Conservation (phyloP, 2,888 invertebrate genomes). For the Terebella lapidaria region DNA sequence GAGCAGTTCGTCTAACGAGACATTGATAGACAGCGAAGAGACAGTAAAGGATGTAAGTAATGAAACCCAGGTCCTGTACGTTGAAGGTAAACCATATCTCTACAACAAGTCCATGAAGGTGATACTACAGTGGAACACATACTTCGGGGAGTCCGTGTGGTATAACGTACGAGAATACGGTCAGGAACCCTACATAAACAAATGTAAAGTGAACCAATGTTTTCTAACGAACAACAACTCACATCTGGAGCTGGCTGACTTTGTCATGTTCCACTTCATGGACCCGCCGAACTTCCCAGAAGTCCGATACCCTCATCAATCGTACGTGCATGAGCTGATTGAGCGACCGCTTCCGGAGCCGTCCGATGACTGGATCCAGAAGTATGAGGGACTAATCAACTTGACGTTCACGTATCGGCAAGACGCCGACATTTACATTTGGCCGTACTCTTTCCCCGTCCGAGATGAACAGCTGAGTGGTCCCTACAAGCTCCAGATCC, state of each 20-base stretch:
- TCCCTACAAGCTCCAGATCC: background rate
- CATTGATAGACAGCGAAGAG: too few relatives aligned
- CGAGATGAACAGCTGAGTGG: background rate
- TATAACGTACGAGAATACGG: too few relatives aligned
- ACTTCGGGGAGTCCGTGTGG: background rate
- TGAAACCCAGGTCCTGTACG: too few relatives aligned
- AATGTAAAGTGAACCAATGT: background rate
- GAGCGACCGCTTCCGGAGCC: background rate
- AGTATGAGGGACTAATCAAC: background rate
- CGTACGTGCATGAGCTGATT: background rate
- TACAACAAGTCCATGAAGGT: too few relatives aligned
- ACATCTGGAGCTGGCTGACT: background rate
- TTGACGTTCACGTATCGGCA: background rate
- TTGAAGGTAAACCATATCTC: too few relatives aligned
- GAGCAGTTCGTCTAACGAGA: too few relatives aligned
- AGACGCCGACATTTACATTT: background rate
- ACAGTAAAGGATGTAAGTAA: too few relatives aligned
- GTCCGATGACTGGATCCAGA: background rate
- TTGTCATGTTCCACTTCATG: background rate
- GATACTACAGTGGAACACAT: background rate
- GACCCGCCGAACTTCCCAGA: background rate
- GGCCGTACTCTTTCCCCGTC: background rate
- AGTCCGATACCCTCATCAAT: background rate
- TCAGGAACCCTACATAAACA: background rate
- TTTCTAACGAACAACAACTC: background rate